These are phyloP conservation scores for Xenops minutus DNA, from an alignment of 2,797 vertebrate genomes.

Conservation along the genomic window DNA sequence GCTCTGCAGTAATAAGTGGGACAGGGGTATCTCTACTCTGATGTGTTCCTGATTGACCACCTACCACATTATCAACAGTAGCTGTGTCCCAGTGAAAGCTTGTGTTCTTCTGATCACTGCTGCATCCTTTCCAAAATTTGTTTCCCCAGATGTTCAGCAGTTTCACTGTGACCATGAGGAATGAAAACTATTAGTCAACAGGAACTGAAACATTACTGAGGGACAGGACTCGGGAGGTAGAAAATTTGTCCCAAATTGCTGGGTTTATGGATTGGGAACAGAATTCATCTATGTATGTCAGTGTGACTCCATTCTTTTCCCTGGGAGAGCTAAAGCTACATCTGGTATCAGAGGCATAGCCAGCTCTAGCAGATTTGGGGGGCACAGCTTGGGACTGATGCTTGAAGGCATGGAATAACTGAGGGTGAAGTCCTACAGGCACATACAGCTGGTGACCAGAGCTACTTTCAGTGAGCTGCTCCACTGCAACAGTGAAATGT, in stretches of 20 bases:
- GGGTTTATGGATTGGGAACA: not conserved
- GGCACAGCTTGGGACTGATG: not conserved
- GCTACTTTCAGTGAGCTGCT: not conserved
- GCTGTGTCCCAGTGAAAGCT: not conserved
- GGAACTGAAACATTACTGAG: not conserved
- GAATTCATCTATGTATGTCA: not conserved
- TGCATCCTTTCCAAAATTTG: not conserved
- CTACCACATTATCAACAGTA: not conserved
- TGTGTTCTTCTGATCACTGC: rapidly evolving
- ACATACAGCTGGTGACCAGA: not conserved
- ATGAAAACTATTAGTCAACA: not conserved
- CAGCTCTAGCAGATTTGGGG: not conserved
- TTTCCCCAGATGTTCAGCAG: not conserved
- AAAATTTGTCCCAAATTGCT: not conserved
- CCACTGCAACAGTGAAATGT: not conserved
- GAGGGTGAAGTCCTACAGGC: not conserved
- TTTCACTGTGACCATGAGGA: not conserved
- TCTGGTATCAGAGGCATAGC: not conserved
- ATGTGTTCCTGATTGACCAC: not conserved
- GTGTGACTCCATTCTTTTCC: not conserved
- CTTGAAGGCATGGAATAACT: not conserved
- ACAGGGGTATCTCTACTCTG: not conserved
- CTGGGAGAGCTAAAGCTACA: not conserved
- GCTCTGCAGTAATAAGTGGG: not conserved
- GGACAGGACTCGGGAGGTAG: not conserved